These are phyloP conservation scores for Orthonevra nobilis DNA, from an alignment of 2,888 invertebrate genomes.

Conservation along the genomic window DNA sequence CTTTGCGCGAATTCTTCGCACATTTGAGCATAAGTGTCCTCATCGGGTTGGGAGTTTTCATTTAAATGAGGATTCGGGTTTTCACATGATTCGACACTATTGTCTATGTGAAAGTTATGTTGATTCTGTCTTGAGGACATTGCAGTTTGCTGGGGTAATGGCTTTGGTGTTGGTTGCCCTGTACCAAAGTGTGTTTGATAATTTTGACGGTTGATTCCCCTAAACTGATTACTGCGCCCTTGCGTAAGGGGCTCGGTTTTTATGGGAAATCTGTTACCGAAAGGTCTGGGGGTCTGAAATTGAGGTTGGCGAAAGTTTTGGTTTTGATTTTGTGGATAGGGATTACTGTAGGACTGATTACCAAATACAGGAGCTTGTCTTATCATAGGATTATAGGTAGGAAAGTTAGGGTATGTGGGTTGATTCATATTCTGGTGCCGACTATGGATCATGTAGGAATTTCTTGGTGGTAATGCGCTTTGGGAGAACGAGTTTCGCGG, in stretches of 20 bases:
- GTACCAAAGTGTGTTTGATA: neutral
- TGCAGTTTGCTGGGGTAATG: neutral
- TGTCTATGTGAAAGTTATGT: no score
- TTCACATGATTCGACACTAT: no score
- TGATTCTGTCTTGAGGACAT: neutral
- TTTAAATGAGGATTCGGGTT: neutral
- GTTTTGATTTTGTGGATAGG: neutral
- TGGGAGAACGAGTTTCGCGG: neutral
- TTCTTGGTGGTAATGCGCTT: neutral
- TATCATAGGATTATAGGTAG: constrained; percentile 1
- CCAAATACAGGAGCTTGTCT: neutral
- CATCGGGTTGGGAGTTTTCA: neutral
- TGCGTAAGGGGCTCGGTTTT: constrained; percentile 7
- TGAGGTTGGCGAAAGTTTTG: neutral
- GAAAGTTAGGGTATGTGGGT: neutral
- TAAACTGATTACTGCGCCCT: constrained; percentile 7
- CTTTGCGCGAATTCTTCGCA: neutral
- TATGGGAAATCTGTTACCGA: neutral
- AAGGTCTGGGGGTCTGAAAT: neutral
- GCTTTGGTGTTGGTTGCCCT: neutral
- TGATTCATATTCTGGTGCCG: neutral
- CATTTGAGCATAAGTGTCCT: constrained; percentile 1
- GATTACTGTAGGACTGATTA: neutral
- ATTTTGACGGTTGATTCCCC: neutral
- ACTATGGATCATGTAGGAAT: neutral